Evolutionary conservation across 2,797 vertebrate genomes (phyloP).

Genomic region (Miichthys miiuy): DNA sequence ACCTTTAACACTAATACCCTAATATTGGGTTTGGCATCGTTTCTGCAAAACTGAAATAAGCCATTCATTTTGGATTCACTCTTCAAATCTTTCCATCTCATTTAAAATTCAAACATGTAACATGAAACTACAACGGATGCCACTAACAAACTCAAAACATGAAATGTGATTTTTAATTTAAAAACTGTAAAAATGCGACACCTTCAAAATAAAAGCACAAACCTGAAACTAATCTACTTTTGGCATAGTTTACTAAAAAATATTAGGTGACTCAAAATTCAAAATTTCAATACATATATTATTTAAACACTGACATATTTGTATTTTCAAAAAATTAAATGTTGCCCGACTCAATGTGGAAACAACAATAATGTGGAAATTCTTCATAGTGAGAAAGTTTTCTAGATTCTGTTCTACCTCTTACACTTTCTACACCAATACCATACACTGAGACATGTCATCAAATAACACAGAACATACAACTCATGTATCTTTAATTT

Average conservation of each 20-base stretch:
- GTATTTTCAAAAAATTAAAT: not conserved
- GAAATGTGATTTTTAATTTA: not conserved
- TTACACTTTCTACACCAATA: slow-evolving; percentile 6
- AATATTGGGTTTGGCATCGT: slow-evolving; percentile 17
- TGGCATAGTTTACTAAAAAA: not conserved
- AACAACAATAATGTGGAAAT: too few relatives aligned
- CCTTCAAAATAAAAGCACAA: slow-evolving; percentile 39
- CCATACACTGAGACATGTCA: slow-evolving; percentile 12
- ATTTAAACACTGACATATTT: not conserved
- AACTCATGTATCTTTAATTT: not conserved
- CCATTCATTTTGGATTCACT: not conserved
- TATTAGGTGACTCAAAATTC: not conserved
- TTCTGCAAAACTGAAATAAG: slow-evolving; percentile 8
- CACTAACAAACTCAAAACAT: not conserved
- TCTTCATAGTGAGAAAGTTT: slow-evolving; percentile 14
- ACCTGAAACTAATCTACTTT: slow-evolving; percentile 3
- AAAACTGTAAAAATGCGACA: not conserved
- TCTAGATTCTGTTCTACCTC: slow-evolving; percentile 68
- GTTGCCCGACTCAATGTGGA: not conserved
- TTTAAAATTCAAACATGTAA: not conserved
- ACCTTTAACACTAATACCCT: not conserved
- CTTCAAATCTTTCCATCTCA: not conserved
- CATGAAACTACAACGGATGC: not conserved
- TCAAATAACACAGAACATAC: slow-evolving; percentile 11
- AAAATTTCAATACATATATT: slow-evolving; percentile 5